phyloP scores from a whole-genome alignment of 2,888 invertebrate species.

The Leptinotarsa haldemani region DNA sequence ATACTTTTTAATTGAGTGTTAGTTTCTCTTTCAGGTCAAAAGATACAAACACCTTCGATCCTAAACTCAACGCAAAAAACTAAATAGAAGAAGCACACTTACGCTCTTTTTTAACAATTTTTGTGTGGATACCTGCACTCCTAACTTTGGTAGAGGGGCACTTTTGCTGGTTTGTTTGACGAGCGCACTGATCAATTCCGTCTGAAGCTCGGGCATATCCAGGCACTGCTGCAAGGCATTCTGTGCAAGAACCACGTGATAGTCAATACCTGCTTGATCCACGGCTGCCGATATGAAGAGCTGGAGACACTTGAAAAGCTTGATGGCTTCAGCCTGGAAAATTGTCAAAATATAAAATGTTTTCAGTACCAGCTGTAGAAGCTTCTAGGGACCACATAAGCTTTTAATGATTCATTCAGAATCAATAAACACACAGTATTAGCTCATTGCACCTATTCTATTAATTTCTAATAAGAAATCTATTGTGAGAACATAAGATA shows the following conservation, averaged over 20 bases:
- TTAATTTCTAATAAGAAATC: too few relatives aligned
- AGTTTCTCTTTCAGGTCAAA: not conserved
- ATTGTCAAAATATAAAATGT: too few relatives aligned
- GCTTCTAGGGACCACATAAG: too few relatives aligned
- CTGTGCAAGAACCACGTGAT: slow-evolving; percentile 97
- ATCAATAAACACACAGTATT: too few relatives aligned
- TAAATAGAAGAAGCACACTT: slow-evolving; percentile 72
- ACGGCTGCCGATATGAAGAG: slow-evolving; percentile 96
- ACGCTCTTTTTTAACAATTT: slow-evolving; percentile 69
- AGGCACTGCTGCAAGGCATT: slow-evolving; percentile 94
- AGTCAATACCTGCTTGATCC: slow-evolving; percentile 95
- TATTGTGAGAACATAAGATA: too few relatives aligned
- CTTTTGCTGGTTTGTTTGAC: slow-evolving; percentile 93
- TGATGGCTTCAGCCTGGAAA: slow-evolving; percentile 82
- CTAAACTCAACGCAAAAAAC: slow-evolving; percentile 48
- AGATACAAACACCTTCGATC: not conserved
- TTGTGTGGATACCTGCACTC: slow-evolving; percentile 70
- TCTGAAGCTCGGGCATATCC: slow-evolving; percentile 89
- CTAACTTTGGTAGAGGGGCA: slow-evolving; percentile 75
- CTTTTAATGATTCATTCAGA: too few relatives aligned
- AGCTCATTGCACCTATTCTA: too few relatives aligned
- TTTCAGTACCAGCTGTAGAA: too few relatives aligned
- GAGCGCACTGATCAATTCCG: slow-evolving; percentile 92
- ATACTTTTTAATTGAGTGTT: not conserved
- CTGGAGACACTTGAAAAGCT: slow-evolving; percentile 95